Conservation (phyloP, 2,888 invertebrate genomes). For the Eulithis prunata region DNA sequence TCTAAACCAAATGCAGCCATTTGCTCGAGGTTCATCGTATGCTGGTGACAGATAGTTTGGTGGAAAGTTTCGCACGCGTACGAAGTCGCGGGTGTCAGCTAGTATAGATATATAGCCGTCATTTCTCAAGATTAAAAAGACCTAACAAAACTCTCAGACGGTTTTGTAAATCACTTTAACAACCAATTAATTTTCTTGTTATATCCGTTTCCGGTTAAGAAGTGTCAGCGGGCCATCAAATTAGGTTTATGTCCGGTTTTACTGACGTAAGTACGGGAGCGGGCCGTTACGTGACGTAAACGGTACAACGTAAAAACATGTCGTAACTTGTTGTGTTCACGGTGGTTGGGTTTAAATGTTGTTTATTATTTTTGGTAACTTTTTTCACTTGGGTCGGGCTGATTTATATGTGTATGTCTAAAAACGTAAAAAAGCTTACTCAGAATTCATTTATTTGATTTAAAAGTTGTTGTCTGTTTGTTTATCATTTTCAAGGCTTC, state of each 20-base stretch:
- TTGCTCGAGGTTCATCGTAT: too few relatives aligned
- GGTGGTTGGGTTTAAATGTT: conserved; percentile 9
- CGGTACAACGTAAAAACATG: conserved; percentile 20
- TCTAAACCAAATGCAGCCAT: too few relatives aligned
- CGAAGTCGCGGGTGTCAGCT: too few relatives aligned
- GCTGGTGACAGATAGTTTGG: too few relatives aligned
- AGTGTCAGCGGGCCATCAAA: conserved; percentile 41
- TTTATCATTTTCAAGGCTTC: too few relatives aligned
- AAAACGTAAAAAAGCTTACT: too few relatives aligned
- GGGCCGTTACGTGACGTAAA: conserved; percentile 34
- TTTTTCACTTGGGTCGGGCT: too few relatives aligned
- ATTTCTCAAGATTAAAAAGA: not conserved
- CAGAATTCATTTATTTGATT: too few relatives aligned
- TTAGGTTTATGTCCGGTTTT: conserved; percentile 43
- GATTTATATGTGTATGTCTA: too few relatives aligned
- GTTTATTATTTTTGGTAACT: not conserved
- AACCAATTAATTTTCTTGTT: conserved; percentile 30
- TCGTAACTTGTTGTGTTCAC: conserved; percentile 9
- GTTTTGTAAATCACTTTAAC: conserved; percentile 19
- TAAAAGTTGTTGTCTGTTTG: too few relatives aligned
- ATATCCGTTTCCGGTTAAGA: conserved; percentile 33
- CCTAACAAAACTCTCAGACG: not conserved
- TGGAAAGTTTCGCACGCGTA: too few relatives aligned
- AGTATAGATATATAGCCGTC: too few relatives aligned
- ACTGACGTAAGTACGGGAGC: conserved; percentile 33